phyloP scores from a whole-genome alignment of 2,113 vertebrate genomes.

The Apodemus speciosus region DNA sequence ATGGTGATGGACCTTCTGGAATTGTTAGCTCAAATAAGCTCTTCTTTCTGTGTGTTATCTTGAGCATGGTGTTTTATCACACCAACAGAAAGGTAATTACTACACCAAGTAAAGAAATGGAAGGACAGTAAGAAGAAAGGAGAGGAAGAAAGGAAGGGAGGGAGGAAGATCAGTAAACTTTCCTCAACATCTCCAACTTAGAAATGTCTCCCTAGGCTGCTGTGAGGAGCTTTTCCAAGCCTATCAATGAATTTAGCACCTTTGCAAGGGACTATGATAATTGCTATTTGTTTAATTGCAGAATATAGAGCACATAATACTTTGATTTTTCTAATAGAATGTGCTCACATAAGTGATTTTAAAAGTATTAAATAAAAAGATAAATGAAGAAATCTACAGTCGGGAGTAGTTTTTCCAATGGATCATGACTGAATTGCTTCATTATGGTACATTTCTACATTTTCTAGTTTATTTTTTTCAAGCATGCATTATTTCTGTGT shows the following conservation, averaged over 20 bases:
- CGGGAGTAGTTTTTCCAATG: background rate
- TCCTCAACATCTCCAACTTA: background rate
- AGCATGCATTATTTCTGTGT: background rate
- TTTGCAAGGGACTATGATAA: background rate
- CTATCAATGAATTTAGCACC: background rate
- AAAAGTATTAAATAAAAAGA: background rate
- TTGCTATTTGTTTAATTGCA: background rate
- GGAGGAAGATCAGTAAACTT: background rate
- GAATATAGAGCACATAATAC: background rate
- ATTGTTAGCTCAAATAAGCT: background rate
- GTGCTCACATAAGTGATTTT: constrained; percentile 21
- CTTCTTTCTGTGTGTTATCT: background rate
- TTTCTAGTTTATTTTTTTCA: constrained; percentile 11
- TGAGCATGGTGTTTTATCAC: background rate
- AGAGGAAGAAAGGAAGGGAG: background rate
- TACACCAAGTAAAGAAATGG: background rate
- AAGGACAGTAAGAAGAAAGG: background rate
- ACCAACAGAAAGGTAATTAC: background rate
- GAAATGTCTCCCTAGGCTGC: background rate
- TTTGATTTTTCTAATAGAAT: background rate
- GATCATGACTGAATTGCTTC: background rate
- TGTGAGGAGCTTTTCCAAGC: background rate
- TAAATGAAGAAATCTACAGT: background rate
- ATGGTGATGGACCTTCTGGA: background rate
- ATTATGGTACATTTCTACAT: background rate